Base-by-base conservation (phyloP, 2,113 vertebrate genomes). In the Jacana jacana region DNA sequence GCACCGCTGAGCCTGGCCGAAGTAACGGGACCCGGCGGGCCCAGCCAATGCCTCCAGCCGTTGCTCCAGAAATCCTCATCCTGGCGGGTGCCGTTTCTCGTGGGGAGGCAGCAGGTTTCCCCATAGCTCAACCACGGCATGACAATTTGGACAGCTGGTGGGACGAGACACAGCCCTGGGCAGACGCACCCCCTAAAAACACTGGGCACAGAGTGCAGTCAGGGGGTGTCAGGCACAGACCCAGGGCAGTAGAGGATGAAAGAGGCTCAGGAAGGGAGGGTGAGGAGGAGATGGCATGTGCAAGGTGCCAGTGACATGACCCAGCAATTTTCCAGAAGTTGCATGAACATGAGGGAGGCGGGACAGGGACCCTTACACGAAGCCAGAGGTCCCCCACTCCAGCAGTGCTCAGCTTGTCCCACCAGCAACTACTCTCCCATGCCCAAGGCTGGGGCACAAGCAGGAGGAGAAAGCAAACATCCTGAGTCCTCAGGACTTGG, bases 311-410 rank as follows among this genome's bases (percentile, higher is more conserved):
- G 30, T 4, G 2, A n/a, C 58, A 27, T 52, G 84, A 87, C 60
- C 11, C 35, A 94, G 84, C 8, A 2, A 57, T 93, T 94, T 95
- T 73, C 66, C 77, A 84, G 27, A 64, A 86, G 89, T 5, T 86
- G 46, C 13, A 51, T 15, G 33, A 72, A 60, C 18, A 27, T 0
- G 0, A 86, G 71, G 25, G 63, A 68, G 68, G 58, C 0, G 0
- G 25, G 44, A 2, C 4, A 55, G 23, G 19, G 13, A 46, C 9
- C 22, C 17, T 1, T 3, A 12, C 1, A 4, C 0, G 3, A 83
- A 92, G 33, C 35, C 33, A 40, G 4, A 4, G 8, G 25, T 49
- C 22, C 14, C n/a, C 18, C 37, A 37, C 12, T 35, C 9, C 42
- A 49, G 46, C n/a, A 71, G 17, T 7, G 23, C 13, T 31, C 24